Evolutionary conservation across 2,888 invertebrate species (phyloP).

Genomic region (Agrotis clavis): DNA sequence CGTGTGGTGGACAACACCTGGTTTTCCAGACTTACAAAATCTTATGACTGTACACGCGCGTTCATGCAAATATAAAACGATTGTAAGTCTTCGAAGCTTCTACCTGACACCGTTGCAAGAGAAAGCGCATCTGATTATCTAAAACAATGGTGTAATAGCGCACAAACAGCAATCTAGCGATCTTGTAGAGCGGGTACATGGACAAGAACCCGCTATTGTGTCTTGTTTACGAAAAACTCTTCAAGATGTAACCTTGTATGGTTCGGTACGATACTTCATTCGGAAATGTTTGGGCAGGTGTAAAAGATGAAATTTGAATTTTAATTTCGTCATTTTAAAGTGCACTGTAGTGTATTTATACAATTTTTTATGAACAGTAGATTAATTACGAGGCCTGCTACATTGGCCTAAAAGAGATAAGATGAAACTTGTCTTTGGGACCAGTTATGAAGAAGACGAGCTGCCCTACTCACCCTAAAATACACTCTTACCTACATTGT

Average conservation of each 20-base stretch:
- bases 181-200: slow-evolving; percentile 19
- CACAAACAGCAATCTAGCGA: slow-evolving; percentile 44
- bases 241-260: slow-evolving; percentile 9
- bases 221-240: slow-evolving; percentile 23
- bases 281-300: slow-evolving; percentile 14
- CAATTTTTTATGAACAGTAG: not conserved
- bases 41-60: slow-evolving; percentile 10
- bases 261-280: slow-evolving; percentile 7
- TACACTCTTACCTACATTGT: not conserved
- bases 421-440: too few species aligned
- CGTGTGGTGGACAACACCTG: slow-evolving; percentile 2
- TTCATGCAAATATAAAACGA: slow-evolving; percentile 33
- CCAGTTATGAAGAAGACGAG: too few species aligned
- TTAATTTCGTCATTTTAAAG: not conserved
- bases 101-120: slow-evolving; percentile 64
- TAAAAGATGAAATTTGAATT: not conserved
- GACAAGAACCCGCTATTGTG: slow-evolving; percentile 40
- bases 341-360: not conserved
- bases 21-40: slow-evolving; percentile 26
- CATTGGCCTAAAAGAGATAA: too few species aligned
- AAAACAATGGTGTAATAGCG: slow-evolving; percentile 68
- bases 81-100: slow-evolving; percentile 49
- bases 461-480: too few species aligned
- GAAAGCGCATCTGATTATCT: slow-evolving; percentile 71
- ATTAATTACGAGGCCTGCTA: not conserved